Evolutionary conservation across 2,888 invertebrate species (phyloP).

Genomic region (Spisula subtruncata): DNA sequence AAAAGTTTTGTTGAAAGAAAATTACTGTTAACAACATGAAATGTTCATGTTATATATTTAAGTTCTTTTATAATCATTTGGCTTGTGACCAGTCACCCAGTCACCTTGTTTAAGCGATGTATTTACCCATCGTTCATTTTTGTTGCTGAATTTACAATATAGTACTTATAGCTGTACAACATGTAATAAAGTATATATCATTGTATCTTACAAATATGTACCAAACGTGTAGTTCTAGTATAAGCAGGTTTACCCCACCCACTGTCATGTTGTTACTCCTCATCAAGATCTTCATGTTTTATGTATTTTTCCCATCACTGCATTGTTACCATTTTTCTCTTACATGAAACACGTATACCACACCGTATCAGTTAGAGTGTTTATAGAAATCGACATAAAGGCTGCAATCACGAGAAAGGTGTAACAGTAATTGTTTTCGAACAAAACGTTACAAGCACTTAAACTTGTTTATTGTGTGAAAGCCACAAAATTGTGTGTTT

Average conservation of each 20-base stretch:
- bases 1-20: not conserved
- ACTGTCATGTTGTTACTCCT: constrained; percentile 31
- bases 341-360: constrained; percentile 6
- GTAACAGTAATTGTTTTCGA: not conserved
- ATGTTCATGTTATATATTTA: not conserved
- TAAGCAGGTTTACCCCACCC: constrained; percentile 28
- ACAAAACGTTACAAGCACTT: not conserved
- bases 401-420: not conserved
- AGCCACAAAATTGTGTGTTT: not conserved
- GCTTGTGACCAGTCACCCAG: too few relatives aligned
- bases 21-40: not conserved
- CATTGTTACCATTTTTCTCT: not conserved
- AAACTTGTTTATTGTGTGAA: not conserved
- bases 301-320: not conserved
- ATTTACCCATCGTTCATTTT: not conserved
- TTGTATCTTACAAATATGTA: not conserved
- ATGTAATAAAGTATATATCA: not conserved
- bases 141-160: not conserved
- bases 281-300: constrained; percentile 29
- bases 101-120: not conserved
- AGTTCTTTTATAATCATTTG: not conserved
- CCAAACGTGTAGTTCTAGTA: not conserved
- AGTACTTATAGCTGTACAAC: not conserved
- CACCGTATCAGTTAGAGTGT: not conserved
- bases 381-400: not conserved